Percentiles rank a stretch among this genome's conserved stretches.
phyloP scores from a whole-genome alignment of 2,888 invertebrate genomes.

The Cosmorhoe ocellata region DNA sequence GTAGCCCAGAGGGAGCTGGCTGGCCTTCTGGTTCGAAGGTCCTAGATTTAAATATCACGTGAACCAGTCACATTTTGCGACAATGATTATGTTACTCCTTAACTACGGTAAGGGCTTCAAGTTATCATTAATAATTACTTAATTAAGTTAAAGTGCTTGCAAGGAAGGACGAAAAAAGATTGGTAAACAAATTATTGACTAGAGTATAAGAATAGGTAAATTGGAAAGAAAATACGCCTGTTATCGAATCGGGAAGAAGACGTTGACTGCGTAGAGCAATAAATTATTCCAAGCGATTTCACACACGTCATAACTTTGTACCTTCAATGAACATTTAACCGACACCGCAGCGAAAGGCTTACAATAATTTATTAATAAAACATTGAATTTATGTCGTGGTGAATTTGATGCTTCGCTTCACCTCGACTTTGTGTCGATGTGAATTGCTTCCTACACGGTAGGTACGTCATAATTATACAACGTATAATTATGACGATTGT shows the following conservation, averaged over 20 bases:
- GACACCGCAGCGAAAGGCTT: not conserved
- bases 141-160: too few species aligned
- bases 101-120: not conserved
- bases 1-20: conserved; percentile 4
- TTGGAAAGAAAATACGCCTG: too few species aligned
- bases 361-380: not conserved
- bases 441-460: too few species aligned
- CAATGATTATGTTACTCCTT: not conserved
- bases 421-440: too few species aligned
- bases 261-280: conserved; percentile 53
- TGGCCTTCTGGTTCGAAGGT: conserved; percentile 10
- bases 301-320: conserved; percentile 46
- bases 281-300: conserved; percentile 64
- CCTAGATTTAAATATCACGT: not conserved
- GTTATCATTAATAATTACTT: too few species aligned
- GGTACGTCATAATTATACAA: too few species aligned
- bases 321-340: conserved; percentile 16
- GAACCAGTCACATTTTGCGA: not conserved
- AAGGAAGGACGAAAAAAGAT: too few species aligned
- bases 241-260: too few species aligned
- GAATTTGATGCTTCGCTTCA: too few species aligned
- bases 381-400: too few species aligned
- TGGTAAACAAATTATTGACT: too few species aligned
- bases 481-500: not conserved
- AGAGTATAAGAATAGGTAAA: too few species aligned